Conservation (phyloP, 2,113 vertebrate genomes). For the Alosa alosa region DNA sequence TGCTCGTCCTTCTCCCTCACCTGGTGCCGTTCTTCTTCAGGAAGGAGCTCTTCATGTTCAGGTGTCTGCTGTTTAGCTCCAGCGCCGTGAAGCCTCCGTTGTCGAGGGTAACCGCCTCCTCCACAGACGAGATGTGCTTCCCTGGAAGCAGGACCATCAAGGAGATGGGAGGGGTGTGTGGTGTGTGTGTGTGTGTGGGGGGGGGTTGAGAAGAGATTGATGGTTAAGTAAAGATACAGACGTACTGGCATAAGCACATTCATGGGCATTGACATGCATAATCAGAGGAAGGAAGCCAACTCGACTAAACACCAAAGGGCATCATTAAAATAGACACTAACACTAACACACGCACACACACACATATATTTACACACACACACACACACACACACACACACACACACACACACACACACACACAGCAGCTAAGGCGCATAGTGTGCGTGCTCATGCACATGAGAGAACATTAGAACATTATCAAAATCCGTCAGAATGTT, state of each 20-base stretch:
- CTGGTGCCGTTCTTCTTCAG: conserved; percentile 92
- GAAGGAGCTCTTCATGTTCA: conserved; percentile 88
- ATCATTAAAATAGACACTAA: not conserved
- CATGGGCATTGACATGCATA: not conserved
- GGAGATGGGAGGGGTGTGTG: too few relatives aligned
- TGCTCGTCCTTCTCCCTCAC: conserved; percentile 53
- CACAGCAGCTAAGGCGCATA: too few relatives aligned
- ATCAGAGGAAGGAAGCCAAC: not conserved
- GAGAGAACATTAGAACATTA: too few relatives aligned
- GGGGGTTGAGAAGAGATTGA: too few relatives aligned
- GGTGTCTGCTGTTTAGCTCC: conserved; percentile 89
- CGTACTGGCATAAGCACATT: not conserved
- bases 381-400: not conserved
- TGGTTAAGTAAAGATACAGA: not conserved
- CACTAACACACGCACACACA: not conserved
- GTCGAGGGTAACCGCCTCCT: conserved; percentile 88
- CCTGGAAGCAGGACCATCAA: conserved; percentile 62
- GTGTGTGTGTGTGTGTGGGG: too few relatives aligned
- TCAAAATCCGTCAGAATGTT: too few relatives aligned
- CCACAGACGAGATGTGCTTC: conserved; percentile 79
- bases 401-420: not conserved
- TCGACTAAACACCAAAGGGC: not conserved
- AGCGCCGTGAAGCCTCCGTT: conserved; percentile 90
- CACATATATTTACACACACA: not conserved
- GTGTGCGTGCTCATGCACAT: too few relatives aligned